These are phyloP conservation scores for Oikopleura vanhoeffeni DNA, from an alignment of 23 tunicate genomes.

Conservation along the genomic window DNA sequence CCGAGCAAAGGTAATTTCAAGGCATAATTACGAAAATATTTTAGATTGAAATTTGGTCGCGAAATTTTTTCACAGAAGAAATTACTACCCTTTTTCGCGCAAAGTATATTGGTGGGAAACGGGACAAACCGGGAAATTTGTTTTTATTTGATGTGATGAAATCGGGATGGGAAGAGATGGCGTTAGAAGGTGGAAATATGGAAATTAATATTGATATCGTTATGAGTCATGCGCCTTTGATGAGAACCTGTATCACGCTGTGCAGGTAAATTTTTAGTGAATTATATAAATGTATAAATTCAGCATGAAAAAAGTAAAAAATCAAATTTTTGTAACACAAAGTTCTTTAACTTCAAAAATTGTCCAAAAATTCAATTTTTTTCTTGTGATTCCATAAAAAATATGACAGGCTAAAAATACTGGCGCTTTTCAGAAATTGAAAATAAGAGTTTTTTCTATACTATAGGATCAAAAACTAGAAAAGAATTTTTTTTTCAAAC, in stretches of 20 bases:
- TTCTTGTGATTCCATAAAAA: too few relatives aligned
- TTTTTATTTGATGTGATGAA: background rate
- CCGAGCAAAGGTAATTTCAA: background rate
- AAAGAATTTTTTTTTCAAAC: too few relatives aligned
- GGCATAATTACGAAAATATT: background rate
- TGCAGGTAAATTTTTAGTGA: background rate
- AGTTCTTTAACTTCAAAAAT: too few relatives aligned
- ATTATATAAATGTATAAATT: too few relatives aligned
- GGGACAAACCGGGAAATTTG: background rate
- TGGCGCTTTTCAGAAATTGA: too few relatives aligned
- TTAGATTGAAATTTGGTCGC: background rate
- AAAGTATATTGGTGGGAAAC: background rate
- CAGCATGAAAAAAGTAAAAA: too few relatives aligned
- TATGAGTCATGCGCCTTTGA: background rate
- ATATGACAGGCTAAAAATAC: too few relatives aligned
- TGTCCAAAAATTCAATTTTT: too few relatives aligned
- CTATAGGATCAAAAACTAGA: too few relatives aligned
- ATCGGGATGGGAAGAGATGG: constrained; percentile 2
- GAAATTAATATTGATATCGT: background rate
- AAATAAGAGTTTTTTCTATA: too few relatives aligned
- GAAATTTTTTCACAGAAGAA: background rate
- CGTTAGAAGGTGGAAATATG: background rate
- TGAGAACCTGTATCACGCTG: constrained; percentile 13
- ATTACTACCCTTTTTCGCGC: background rate
- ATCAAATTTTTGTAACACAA: too few relatives aligned